Evolutionary conservation across 2,113 vertebrate species (phyloP).

Genomic region (Aptenodytes forsteri): DNA sequence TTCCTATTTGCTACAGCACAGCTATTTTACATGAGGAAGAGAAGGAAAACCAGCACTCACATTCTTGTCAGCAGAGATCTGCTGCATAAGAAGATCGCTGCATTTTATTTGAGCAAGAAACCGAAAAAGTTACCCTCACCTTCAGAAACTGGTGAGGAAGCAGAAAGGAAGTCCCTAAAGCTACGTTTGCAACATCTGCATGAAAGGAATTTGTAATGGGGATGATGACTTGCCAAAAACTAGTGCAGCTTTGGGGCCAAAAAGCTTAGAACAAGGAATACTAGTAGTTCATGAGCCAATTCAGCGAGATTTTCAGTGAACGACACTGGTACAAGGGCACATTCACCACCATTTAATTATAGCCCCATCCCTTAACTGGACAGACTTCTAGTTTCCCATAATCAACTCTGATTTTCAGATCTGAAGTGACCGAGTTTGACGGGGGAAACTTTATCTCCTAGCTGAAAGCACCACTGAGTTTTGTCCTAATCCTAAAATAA

Average conservation of each 20-base stretch:
- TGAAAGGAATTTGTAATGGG: not conserved
- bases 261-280: not conserved
- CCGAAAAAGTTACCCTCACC: not conserved
- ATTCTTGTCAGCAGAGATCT: not conserved
- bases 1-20: not conserved
- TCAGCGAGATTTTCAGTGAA: not conserved
- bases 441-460: not conserved
- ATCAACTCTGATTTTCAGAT: not conserved
- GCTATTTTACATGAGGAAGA: not conserved
- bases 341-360: not conserved
- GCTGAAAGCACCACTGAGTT: not conserved
- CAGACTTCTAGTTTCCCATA: not conserved
- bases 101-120: not conserved
- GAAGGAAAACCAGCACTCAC: not conserved
- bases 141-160: slow-evolving; percentile 41
- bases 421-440: not conserved
- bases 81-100: not conserved
- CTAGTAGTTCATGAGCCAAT: not conserved
- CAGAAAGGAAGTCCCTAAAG: slow-evolving; percentile 39
- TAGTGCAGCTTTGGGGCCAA: not conserved
- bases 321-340: not conserved
- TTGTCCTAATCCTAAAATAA: not conserved
- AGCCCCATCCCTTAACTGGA: not conserved
- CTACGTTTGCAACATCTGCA: not conserved
- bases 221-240: not conserved